Conservation (phyloP, 2,113 vertebrate genomes). For the Pampusana beccarii region DNA sequence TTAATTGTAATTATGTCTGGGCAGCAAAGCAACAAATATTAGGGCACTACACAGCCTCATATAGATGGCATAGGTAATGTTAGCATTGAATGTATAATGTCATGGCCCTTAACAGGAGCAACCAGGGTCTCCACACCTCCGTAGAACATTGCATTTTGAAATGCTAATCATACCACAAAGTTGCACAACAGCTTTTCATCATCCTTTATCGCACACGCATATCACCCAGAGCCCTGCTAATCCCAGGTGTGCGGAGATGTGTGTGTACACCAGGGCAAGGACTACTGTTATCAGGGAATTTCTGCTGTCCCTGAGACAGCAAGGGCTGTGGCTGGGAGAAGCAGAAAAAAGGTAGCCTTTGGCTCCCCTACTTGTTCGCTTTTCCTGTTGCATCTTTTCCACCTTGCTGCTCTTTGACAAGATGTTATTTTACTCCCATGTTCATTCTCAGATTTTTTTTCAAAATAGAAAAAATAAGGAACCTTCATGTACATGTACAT, state of each 20-base stretch:
- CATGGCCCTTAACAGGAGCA: neutral
- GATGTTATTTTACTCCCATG: neutral
- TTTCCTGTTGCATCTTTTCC: neutral
- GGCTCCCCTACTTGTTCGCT: neutral
- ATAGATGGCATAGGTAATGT: neutral
- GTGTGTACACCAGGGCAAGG: neutral
- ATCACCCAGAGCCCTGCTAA: too few species aligned
- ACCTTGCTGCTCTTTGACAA: neutral
- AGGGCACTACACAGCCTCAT: neutral
- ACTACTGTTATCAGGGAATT: neutral
- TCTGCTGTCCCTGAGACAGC: neutral
- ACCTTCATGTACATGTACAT: neutral
- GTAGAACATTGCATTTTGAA: neutral
- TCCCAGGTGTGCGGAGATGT: neutral
- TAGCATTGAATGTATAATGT: neutral
- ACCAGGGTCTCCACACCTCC: neutral
- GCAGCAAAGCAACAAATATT: neutral
- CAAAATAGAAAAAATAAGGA: neutral
- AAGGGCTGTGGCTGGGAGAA: neutral
- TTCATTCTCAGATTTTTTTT: neutral
- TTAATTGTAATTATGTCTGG: neutral
- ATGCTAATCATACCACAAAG: neutral
- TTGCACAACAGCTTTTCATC: neutral
- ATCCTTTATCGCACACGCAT: neutral
- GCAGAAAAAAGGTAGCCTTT: neutral